A percentile compares a stretch with the other conserved stretches of the same genome.
Evolutionary conservation across 2,888 invertebrate species (phyloP).

Genomic region (Cancer borealis): DNA sequence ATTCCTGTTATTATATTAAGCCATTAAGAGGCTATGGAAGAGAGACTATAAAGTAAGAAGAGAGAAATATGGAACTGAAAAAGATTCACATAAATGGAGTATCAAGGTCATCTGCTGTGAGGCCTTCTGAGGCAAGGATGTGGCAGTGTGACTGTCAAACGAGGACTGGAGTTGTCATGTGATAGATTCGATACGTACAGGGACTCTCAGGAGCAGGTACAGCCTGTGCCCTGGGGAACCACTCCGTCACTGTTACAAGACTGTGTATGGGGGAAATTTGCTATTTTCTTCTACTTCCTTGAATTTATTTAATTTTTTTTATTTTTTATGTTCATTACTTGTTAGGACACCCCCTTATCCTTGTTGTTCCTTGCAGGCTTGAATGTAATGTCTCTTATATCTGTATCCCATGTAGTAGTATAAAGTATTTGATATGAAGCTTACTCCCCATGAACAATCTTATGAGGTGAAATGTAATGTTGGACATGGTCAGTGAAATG

Average conservation of each 20-base stretch:
- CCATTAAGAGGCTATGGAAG: slow-evolving; percentile 34
- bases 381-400: slow-evolving; percentile 64
- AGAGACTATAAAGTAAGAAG: not conserved
- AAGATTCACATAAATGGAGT: not conserved
- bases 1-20: slow-evolving; percentile 16
- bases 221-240: slow-evolving; percentile 43
- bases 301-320: slow-evolving; percentile 32
- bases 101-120: slow-evolving; percentile 41
- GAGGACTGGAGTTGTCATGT: slow-evolving; percentile 64
- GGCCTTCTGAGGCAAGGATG: slow-evolving; percentile 42
- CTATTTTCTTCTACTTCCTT: slow-evolving; percentile 55
- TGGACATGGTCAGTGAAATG: slow-evolving; percentile 61
- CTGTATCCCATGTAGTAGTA: slow-evolving; percentile 71
- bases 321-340: slow-evolving; percentile 53
- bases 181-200: slow-evolving; percentile 69
- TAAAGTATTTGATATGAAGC: slow-evolving; percentile 65
- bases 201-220: slow-evolving; percentile 55
- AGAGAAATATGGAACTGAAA: not conserved
- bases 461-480: slow-evolving; percentile 62
- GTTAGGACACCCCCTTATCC: slow-evolving; percentile 68
- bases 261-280: slow-evolving; percentile 65
- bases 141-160: not conserved
- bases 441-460: slow-evolving; percentile 63
- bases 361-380: slow-evolving; percentile 74
- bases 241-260: slow-evolving; percentile 32